Evolutionary conservation across 2,113 vertebrate species (phyloP).

Genomic region (Odontophorus gujanensis): DNA sequence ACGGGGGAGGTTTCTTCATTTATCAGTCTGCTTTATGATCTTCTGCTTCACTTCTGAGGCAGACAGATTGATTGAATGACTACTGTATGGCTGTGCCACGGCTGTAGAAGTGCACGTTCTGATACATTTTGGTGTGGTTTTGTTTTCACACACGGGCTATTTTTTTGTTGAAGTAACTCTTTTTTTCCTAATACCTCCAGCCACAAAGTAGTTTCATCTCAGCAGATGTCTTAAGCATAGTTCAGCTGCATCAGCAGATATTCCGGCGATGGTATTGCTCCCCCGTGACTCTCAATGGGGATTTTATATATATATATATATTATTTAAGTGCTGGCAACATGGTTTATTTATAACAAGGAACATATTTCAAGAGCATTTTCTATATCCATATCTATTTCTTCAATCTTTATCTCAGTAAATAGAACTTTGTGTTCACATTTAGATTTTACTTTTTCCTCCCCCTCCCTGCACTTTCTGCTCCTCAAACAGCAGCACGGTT

Average conservation of each 20-base stretch:
- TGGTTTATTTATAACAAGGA: slow-evolving; percentile 77
- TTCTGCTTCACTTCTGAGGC: slow-evolving; percentile 24
- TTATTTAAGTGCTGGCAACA: slow-evolving; percentile 74
- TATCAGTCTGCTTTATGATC: slow-evolving; percentile 33
- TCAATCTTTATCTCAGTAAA: slow-evolving; percentile 75
- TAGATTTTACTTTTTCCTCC: slow-evolving; percentile 9
- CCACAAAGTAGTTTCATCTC: slow-evolving; percentile 64
- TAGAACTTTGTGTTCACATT: slow-evolving; percentile 45
- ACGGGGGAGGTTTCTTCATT: slow-evolving; percentile 29
- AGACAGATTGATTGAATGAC: slow-evolving; percentile 60
- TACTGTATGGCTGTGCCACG: neutral
- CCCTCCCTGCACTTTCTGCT: slow-evolving; percentile 16
- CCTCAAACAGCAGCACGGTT: slow-evolving; percentile 18
- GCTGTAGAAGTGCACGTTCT: slow-evolving; percentile 34
- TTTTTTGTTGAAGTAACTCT: slow-evolving; percentile 57
- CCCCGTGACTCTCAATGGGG: slow-evolving; percentile 51
- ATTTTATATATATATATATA: slow-evolving; percentile 51
- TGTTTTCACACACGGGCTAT: slow-evolving; percentile 60
- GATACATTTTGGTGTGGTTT: slow-evolving; percentile 51
- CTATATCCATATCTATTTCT: slow-evolving; percentile 71
- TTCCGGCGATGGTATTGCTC: slow-evolving; percentile 53
- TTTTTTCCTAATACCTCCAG: slow-evolving; percentile 58
- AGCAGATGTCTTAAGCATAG: slow-evolving; percentile 60
- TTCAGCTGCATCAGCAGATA: slow-evolving; percentile 75
- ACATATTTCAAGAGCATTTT: slow-evolving; percentile 76